These are phyloP conservation scores for Heliconius himera DNA, from an alignment of 1,140 invertebrate genomes.

Conservation along the genomic window DNA sequence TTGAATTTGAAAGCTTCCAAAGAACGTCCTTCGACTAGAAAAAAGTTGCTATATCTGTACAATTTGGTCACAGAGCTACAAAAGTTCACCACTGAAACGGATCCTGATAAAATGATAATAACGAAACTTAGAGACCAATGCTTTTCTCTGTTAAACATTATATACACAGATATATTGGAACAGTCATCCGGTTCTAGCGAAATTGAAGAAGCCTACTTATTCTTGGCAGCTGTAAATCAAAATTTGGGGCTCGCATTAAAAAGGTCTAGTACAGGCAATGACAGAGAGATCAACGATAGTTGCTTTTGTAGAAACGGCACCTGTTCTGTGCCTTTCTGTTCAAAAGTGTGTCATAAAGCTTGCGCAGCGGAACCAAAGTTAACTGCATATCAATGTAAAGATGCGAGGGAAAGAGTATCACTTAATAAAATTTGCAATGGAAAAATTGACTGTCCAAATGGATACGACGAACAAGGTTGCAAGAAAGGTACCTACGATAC, in stretches of 20 bases:
- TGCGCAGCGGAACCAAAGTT: slow-evolving; percentile 55
- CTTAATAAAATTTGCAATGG: slow-evolving; percentile 59
- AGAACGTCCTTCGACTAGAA: slow-evolving; percentile 26
- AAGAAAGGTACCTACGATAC: slow-evolving; percentile 50
- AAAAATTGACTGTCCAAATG: slow-evolving; percentile 53
- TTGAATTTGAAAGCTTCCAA: slow-evolving; percentile 47
- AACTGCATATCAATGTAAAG: slow-evolving; percentile 54
- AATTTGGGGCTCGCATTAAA: slow-evolving; percentile 58
- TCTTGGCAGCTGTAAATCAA: slow-evolving; percentile 53
- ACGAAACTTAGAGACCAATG: slow-evolving; percentile 46
- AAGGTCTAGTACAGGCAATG: slow-evolving; percentile 57
- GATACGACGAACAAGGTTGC: slow-evolving; percentile 62
- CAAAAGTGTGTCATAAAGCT: slow-evolving; percentile 50
- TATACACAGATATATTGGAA: slow-evolving; percentile 46
- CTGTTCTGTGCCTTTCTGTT: slow-evolving; percentile 53
- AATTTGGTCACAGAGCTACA: slow-evolving; percentile 42
- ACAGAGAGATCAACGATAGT: slow-evolving; percentile 45
- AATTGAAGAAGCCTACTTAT: slow-evolving; percentile 50
- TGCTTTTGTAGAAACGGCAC: slow-evolving; percentile 55
- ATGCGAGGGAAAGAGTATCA: slow-evolving; percentile 40
- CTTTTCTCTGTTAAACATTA: slow-evolving; percentile 44
- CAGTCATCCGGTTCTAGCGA: slow-evolving; percentile 36
- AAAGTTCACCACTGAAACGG: slow-evolving; percentile 15
- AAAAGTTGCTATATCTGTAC: slow-evolving; percentile 17
- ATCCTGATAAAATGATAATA: slow-evolving; percentile 39